Percentiles rank a stretch among this genome's conserved stretches.
These are phyloP conservation scores for Osmerus mordax DNA, from an alignment of 2,113 vertebrate genomes.

Conservation along the genomic window DNA sequence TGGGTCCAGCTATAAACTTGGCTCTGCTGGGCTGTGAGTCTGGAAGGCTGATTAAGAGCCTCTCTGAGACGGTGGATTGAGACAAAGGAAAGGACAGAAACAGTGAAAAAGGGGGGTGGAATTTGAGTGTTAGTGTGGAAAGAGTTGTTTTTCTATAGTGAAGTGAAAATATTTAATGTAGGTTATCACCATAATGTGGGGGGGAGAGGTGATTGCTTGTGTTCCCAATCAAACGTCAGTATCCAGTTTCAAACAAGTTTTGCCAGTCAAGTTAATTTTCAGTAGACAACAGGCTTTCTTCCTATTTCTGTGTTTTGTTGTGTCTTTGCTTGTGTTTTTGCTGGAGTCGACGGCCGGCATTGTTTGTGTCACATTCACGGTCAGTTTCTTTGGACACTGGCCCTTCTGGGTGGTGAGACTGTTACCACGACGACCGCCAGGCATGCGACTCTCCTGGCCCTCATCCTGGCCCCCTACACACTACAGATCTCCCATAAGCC, in stretches of 20 bases:
- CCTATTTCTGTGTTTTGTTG: too few relatives aligned
- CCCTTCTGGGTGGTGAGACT: conserved; percentile 27
- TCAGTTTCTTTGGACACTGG: conserved; percentile 1
- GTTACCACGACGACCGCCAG: conserved; percentile 42
- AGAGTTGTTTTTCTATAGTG: conserved; percentile 10
- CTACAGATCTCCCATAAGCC: conserved; percentile 65
- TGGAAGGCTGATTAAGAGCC: too few relatives aligned
- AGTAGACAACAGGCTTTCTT: too few relatives aligned
- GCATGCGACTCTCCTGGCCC: conserved; percentile 40
- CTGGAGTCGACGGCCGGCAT: too few relatives aligned
- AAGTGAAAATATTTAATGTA: conserved; percentile 37
- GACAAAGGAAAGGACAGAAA: neutral
- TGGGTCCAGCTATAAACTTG: too few relatives aligned
- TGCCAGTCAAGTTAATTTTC: too few relatives aligned
- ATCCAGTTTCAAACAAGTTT: too few relatives aligned
- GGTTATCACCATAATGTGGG: conserved; percentile 21
- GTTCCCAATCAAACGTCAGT: too few relatives aligned
- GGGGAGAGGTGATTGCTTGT: too few relatives aligned
- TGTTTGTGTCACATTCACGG: neutral
- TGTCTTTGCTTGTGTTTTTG: too few relatives aligned
- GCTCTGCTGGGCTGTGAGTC: too few relatives aligned
- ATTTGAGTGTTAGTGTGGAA: neutral
- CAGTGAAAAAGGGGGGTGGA: neutral
- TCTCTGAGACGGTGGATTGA: neutral
- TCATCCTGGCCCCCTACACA: conserved; percentile 47